A percentile compares a stretch with the other conserved stretches of the same genome.
phyloP scores from a whole-genome alignment of 2,797 vertebrate species.

The Lerista edwardsae region DNA sequence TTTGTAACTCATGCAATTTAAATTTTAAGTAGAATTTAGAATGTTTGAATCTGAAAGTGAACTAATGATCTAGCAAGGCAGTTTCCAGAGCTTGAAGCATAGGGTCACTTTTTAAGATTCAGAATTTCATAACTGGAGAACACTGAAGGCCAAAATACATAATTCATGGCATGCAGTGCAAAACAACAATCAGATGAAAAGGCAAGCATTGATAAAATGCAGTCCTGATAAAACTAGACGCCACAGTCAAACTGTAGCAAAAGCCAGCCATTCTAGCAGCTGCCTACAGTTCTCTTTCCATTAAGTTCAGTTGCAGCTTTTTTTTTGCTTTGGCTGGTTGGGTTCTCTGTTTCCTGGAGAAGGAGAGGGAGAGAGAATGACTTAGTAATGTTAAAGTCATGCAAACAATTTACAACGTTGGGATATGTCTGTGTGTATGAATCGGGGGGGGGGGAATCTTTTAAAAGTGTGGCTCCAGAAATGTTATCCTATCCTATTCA shows the following conservation, averaged over 20 bases:
- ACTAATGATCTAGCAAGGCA: too few relatives aligned
- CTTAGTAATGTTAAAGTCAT: not conserved
- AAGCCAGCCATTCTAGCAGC: not conserved
- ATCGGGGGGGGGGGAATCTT: too few relatives aligned
- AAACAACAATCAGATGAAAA: not conserved
- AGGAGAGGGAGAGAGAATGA: not conserved
- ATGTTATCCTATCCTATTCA: not conserved
- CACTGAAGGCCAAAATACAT: not conserved
- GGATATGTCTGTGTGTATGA: not conserved
- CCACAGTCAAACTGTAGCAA: not conserved
- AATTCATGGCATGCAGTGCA: not conserved
- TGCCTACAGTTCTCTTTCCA: not conserved
- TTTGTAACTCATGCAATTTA: too few relatives aligned
- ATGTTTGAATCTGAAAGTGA: too few relatives aligned
- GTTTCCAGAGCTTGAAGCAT: too few relatives aligned
- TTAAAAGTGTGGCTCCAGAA: not conserved
- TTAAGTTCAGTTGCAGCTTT: not conserved
- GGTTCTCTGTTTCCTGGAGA: not conserved
- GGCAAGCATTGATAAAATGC: not conserved
- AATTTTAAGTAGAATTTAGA: too few relatives aligned
- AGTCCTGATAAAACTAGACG: not conserved
- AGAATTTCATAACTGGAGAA: not conserved
- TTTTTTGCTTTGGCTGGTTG: not conserved
- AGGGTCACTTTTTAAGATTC: too few relatives aligned
- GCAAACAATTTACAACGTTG: too few relatives aligned